Evolutionary conservation across 2,113 vertebrate genomes (phyloP).

Genomic region (Elephas maximus): DNA sequence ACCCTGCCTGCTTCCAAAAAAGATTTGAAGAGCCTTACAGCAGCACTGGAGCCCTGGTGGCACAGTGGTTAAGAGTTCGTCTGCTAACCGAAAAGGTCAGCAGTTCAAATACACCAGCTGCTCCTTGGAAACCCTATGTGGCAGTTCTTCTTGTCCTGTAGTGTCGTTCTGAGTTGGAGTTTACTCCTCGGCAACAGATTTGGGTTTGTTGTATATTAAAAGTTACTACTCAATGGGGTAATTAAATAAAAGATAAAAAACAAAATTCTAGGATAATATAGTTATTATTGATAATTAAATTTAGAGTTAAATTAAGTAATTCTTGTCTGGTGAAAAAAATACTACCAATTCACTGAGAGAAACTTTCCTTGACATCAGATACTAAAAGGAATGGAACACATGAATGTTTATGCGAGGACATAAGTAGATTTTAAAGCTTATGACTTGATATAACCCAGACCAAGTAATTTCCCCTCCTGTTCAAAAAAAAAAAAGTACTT

Average conservation of each 20-base stretch:
- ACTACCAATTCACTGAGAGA: neutral
- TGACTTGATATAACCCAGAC: neutral
- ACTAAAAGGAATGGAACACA: neutral
- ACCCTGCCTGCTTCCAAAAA: slow-evolving; percentile 16
- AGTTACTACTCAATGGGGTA: neutral
- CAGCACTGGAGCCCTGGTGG: neutral
- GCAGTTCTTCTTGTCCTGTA: no score
- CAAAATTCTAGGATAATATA: neutral
- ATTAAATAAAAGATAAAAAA: neutral
- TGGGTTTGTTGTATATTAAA: no score
- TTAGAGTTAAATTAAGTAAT: neutral
- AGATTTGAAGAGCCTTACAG: neutral
- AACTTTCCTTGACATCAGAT: neutral
- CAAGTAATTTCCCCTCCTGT: neutral
- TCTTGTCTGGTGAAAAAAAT: neutral
- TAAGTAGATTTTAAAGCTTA: neutral
- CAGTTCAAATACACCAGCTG: no score
- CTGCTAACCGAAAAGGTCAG: no score
- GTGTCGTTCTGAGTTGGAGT: no score
- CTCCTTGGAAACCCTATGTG: no score
- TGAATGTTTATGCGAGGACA: neutral
- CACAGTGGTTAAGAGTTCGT: no score
- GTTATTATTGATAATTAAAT: neutral
- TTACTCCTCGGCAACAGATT: no score
- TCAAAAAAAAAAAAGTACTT: neutral